These are phyloP conservation scores for Nixonia krombeini DNA, from an alignment of 1,140 invertebrate genomes.

Conservation along the genomic window DNA sequence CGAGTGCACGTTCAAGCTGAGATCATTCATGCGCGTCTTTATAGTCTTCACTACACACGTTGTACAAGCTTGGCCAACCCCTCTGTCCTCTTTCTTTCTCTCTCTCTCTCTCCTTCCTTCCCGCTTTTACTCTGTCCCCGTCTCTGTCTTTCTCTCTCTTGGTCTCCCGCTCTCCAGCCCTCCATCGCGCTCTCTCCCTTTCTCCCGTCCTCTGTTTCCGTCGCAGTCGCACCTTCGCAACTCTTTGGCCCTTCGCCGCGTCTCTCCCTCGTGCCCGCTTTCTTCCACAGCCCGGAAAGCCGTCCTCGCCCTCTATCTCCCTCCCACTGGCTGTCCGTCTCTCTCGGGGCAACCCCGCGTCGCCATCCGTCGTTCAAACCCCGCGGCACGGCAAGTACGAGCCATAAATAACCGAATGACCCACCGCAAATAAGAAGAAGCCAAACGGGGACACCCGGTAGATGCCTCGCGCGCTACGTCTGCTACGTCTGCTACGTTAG, in stretches of 20 bases:
- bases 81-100: constrained; percentile 42
- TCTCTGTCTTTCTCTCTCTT: not conserved
- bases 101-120: constrained; percentile 2
- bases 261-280: constrained; percentile 1
- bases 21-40: constrained; percentile 72
- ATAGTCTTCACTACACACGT: constrained; percentile 68
- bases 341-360: constrained; percentile 49
- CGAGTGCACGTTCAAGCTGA: constrained; percentile 69
- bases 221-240: constrained; percentile 2
- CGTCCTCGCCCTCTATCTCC: constrained; percentile 29
- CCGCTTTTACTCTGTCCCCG: too few relatives aligned
- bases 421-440: constrained; percentile 58
- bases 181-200: constrained; percentile 52
- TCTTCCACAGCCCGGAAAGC: constrained; percentile 48
- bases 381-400: constrained; percentile 49
- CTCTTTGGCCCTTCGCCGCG: not conserved
- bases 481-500: constrained; percentile 6
- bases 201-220: constrained; percentile 35
- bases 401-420: constrained; percentile 68
- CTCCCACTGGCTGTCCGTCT: too few relatives aligned
- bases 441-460: constrained; percentile 52
- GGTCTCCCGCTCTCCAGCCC: too few relatives aligned
- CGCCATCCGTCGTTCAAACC: constrained; percentile 46
- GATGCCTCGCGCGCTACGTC: constrained; percentile 24
- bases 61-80: constrained; percentile 64